A percentile compares a stretch with the other conserved stretches of the same genome.
phyloP scores from a whole-genome alignment of 2,888 invertebrate genomes.

The Acleris cristana region DNA sequence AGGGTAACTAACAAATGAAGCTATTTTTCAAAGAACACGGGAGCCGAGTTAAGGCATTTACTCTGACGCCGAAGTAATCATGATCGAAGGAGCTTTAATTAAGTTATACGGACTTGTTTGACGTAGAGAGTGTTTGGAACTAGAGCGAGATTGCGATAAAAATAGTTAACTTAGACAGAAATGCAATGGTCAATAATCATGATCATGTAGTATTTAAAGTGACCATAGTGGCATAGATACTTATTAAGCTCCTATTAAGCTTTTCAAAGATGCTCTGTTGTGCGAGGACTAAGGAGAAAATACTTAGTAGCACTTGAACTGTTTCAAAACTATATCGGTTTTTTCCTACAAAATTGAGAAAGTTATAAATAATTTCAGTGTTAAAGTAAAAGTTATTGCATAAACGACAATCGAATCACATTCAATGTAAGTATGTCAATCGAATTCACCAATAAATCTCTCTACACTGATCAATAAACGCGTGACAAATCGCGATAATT shows the following conservation, averaged over 20 bases:
- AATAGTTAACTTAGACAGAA: constrained; percentile 7
- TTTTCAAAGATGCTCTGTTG: too few relatives aligned
- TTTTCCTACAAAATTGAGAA: background rate
- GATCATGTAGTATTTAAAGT: too few relatives aligned
- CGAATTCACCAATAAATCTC: constrained; percentile 17
- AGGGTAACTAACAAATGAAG: background rate
- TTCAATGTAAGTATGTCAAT: constrained; percentile 25
- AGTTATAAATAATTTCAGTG: background rate
- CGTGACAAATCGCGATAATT: constrained; percentile 35
- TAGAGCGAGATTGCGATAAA: constrained; percentile 28
- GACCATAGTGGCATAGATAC: too few relatives aligned
- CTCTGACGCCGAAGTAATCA: constrained; percentile 25
- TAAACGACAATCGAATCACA: background rate
- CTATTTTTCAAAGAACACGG: background rate
- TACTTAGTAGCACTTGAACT: too few relatives aligned
- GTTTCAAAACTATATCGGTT: background rate
- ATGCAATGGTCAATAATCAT: background rate
- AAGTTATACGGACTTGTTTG: constrained; percentile 31
- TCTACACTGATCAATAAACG: constrained; percentile 27
- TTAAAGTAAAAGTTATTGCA: background rate
- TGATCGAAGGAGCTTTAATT: constrained; percentile 30
- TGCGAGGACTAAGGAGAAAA: too few relatives aligned
- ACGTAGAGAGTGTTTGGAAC: constrained; percentile 23
- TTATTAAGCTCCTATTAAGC: too few relatives aligned
- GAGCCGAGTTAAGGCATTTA: constrained; percentile 26